These are phyloP conservation scores for Vespertilio murinus DNA, from an alignment of 2,797 vertebrate species.

Conservation along the genomic window DNA sequence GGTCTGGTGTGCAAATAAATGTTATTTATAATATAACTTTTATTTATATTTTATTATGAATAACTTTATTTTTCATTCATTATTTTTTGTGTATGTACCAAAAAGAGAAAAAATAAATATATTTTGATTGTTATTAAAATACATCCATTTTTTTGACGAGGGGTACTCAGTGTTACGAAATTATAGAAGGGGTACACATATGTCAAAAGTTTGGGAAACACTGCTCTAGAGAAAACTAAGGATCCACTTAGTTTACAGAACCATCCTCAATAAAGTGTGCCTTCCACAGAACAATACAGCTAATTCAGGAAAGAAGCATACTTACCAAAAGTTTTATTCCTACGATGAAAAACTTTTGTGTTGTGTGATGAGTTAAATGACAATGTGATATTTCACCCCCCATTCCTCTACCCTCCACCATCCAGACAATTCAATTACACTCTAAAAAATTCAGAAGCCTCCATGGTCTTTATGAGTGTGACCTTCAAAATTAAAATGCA, in stretches of 20 bases:
- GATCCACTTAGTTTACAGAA: background rate
- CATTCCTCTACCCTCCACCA: background rate
- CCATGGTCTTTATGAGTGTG: constrained; percentile 18
- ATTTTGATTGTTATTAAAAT: too few relatives aligned
- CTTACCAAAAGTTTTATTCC: background rate
- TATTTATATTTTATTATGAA: too few relatives aligned
- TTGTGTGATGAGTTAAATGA: constrained; percentile 35
- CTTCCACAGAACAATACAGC: background rate
- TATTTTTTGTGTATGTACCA: too few relatives aligned
- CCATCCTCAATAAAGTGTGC: background rate
- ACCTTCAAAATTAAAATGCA: constrained; percentile 67
- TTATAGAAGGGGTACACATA: too few relatives aligned
- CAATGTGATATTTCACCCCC: constrained; percentile 46
- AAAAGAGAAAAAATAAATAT: too few relatives aligned
- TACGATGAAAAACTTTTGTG: background rate
- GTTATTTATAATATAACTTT: too few relatives aligned
- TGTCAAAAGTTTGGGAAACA: too few relatives aligned
- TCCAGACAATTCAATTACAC: constrained; percentile 6
- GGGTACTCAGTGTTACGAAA: too few relatives aligned
- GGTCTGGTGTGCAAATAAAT: too few relatives aligned
- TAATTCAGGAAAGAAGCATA: background rate
- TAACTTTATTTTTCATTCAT: too few relatives aligned
- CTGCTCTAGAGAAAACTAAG: background rate
- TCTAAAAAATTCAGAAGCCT: constrained; percentile 38
- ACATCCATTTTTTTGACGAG: too few relatives aligned